Evolutionary conservation across 2,113 vertebrate species (phyloP).

Genomic region (Bolborhynchus lineola): DNA sequence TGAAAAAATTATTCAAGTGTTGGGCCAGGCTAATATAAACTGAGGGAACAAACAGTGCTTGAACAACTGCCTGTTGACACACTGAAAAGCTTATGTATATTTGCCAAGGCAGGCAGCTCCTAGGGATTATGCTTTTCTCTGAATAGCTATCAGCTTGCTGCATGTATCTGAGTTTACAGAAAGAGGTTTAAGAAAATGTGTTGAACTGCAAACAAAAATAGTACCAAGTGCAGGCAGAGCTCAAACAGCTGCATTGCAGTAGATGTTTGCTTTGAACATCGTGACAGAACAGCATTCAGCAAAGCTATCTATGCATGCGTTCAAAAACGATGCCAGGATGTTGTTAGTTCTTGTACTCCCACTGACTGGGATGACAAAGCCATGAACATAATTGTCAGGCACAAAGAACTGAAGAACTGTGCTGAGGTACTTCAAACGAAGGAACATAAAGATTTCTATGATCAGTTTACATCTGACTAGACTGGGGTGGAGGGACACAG

Average conservation of each 20-base stretch:
- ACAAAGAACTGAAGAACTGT: neutral
- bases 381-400: slow-evolving; percentile 18
- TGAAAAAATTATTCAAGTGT: neutral
- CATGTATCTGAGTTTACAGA: slow-evolving; percentile 4
- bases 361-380: slow-evolving; percentile 46
- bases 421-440: neutral
- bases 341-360: slow-evolving; percentile 18
- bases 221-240: slow-evolving; percentile 29
- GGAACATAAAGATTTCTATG: slow-evolving; percentile 3
- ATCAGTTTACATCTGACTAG: neutral
- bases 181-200: slow-evolving; percentile 39
- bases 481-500: rapidly evolving
- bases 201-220: slow-evolving; percentile 50
- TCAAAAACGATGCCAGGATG: slow-evolving; percentile 10
- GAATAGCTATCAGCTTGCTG: slow-evolving; percentile 35
- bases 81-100: neutral
- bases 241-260: slow-evolving; percentile 69
- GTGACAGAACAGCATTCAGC: slow-evolving; percentile 6
- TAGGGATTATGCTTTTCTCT: slow-evolving; percentile 11
- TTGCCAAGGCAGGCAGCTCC: slow-evolving; percentile 19
- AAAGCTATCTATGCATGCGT: neutral
- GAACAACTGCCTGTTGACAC: slow-evolving; percentile 26
- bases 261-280: slow-evolving; percentile 52
- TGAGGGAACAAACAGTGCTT: neutral
- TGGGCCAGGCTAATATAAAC: neutral